A percentile compares a stretch with the other conserved stretches of the same genome.
Evolutionary conservation across 2,113 vertebrate species (phyloP).

Genomic region (Tragelaphus scriptus): DNA sequence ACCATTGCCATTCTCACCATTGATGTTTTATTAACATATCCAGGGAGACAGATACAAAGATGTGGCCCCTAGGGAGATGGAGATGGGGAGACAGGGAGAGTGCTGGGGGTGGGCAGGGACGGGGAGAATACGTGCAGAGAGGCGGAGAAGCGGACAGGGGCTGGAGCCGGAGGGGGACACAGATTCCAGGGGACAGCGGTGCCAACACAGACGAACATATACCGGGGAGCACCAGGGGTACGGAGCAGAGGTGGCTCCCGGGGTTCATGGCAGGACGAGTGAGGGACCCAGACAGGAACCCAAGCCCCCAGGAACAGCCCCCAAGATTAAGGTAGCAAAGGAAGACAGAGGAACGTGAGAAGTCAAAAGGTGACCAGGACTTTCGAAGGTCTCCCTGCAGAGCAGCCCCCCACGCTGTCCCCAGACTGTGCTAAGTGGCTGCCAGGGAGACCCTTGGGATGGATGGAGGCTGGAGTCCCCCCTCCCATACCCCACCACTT

Average conservation of each 20-base stretch:
- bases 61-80: not conserved
- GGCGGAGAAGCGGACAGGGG: not conserved
- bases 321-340: not conserved
- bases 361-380: not conserved
- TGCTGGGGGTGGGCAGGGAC: not conserved
- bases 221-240: accelerated
- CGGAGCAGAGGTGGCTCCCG: not conserved
- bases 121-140: not conserved
- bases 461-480: not conserved
- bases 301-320: not conserved
- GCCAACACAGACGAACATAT: too few relatives aligned
- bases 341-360: accelerated
- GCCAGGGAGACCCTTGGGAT: not conserved
- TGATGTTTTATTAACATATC: not conserved
- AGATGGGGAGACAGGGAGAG: not conserved
- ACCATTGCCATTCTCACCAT: accelerated
- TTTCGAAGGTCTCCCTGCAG: not conserved
- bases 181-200: not conserved
- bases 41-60: not conserved
- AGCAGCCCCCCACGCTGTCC: not conserved
- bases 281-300: not conserved
- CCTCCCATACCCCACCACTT: not conserved
- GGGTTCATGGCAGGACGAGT: not conserved
- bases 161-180: not conserved
- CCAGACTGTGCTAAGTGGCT: not conserved